These are phyloP conservation scores for Rhagologus leucostigma DNA, from an alignment of 2,113 vertebrate genomes.

Conservation along the genomic window DNA sequence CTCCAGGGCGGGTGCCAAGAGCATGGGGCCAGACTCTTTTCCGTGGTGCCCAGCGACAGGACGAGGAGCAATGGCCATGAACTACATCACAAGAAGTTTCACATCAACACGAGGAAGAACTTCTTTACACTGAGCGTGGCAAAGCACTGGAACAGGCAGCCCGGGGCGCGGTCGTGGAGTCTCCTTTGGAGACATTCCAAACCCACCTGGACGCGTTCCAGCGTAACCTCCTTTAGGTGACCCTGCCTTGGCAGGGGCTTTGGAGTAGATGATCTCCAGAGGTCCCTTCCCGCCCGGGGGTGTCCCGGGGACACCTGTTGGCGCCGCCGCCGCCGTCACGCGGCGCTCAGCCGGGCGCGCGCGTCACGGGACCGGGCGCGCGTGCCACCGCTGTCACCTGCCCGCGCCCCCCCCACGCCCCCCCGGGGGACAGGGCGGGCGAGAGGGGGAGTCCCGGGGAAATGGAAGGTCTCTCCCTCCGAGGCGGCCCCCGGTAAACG, in stretches of 20 bases:
- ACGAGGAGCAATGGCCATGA: not conserved
- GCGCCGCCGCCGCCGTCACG: not conserved
- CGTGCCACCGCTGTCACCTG: not conserved
- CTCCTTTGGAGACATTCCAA: not conserved
- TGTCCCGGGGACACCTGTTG: slow-evolving; percentile 6
- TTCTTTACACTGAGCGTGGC: not conserved
- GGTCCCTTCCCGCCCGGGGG: not conserved
- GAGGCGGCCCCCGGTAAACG: not conserved
- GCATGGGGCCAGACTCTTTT: not conserved
- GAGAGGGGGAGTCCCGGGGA: no score
- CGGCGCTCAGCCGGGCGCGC: not conserved
- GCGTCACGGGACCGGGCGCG: slow-evolving; percentile 20
- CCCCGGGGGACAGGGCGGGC: no score
- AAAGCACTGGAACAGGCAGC: not conserved
- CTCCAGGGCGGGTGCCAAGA: not conserved
- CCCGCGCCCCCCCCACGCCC: not conserved
- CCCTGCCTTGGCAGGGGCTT: not conserved
- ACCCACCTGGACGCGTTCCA: not conserved
- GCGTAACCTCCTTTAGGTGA: not conserved
- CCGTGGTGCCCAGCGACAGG: not conserved
- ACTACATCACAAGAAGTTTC: not conserved
- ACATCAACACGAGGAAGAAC: not conserved
- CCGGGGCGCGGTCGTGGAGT: not conserved
- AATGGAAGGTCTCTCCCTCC: accelerated
- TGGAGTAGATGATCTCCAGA: not conserved